Conservation (phyloP, 2,797 vertebrate species). For the Oophaga sylvatica region DNA sequence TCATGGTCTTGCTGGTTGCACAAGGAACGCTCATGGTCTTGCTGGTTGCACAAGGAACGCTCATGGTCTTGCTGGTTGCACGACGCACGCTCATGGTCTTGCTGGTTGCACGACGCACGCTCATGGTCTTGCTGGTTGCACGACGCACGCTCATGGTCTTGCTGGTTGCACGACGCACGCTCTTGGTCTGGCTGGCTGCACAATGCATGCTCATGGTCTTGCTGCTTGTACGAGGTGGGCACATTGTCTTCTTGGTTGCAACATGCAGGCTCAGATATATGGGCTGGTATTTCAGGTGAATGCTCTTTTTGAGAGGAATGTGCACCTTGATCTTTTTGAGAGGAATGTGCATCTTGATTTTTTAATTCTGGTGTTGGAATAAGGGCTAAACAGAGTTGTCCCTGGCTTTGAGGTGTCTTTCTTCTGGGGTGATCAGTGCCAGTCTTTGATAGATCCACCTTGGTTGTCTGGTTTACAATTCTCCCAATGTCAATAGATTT, state of each 20-base stretch:
- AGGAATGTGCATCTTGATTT: background rate
- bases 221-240: too few relatives aligned
- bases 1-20: too few relatives aligned
- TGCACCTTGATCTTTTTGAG: background rate
- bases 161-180: too few relatives aligned
- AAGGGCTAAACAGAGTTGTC: background rate
- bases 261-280: background rate
- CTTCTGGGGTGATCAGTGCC: background rate
- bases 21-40: too few relatives aligned
- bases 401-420: background rate
- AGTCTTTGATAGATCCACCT: background rate
- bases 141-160: too few relatives aligned
- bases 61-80: too few relatives aligned
- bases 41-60: too few relatives aligned
- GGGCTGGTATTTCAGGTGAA: background rate
- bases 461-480: conserved; percentile 72
- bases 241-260: background rate
- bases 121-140: too few relatives aligned
- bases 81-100: too few relatives aligned
- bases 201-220: too few relatives aligned
- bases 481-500: conserved; percentile 87
- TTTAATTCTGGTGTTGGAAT: conserved; percentile 5
- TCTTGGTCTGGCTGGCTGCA: too few relatives aligned
- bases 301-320: background rate
- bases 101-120: too few relatives aligned